These are phyloP conservation scores for Cossypha dichroa DNA, from an alignment of 2,797 vertebrate species.

Conservation along the genomic window DNA sequence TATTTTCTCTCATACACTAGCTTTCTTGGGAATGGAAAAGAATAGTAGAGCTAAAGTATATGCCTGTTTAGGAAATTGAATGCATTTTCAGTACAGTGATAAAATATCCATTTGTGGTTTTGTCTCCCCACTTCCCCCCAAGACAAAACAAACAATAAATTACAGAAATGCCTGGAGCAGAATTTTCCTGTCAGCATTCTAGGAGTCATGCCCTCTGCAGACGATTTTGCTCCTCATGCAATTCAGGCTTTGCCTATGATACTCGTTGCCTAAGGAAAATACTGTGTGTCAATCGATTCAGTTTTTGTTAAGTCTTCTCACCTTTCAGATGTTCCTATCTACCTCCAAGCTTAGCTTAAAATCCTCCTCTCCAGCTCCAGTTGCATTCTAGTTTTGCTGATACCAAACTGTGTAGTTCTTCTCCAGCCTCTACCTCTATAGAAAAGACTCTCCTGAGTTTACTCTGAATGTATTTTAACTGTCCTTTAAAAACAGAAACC, in stretches of 20 bases:
- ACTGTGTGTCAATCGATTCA: background rate
- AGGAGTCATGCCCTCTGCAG: background rate
- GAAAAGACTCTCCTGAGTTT: background rate
- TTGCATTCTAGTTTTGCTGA: background rate
- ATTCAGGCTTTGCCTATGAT: background rate
- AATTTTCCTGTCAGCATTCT: background rate
- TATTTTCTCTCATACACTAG: background rate
- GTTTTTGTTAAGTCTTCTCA: background rate
- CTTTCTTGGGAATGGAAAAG: background rate
- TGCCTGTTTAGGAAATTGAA: background rate
- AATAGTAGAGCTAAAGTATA: background rate
- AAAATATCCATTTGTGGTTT: background rate
- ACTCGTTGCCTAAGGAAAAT: background rate
- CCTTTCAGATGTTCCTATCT: background rate
- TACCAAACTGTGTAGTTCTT: background rate
- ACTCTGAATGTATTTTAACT: background rate
- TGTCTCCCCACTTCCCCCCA: background rate
- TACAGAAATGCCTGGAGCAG: background rate
- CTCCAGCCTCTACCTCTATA: background rate
- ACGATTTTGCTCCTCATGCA: background rate
- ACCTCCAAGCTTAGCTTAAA: background rate
- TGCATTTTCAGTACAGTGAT: constrained; percentile 11
- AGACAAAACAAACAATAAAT: background rate
- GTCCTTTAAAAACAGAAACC: background rate
- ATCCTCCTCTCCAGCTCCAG: background rate